A percentile compares a stretch with the other conserved stretches of the same genome.
Evolutionary conservation across 2,888 invertebrate genomes (phyloP).

Genomic region (Chalcis sispes): DNA sequence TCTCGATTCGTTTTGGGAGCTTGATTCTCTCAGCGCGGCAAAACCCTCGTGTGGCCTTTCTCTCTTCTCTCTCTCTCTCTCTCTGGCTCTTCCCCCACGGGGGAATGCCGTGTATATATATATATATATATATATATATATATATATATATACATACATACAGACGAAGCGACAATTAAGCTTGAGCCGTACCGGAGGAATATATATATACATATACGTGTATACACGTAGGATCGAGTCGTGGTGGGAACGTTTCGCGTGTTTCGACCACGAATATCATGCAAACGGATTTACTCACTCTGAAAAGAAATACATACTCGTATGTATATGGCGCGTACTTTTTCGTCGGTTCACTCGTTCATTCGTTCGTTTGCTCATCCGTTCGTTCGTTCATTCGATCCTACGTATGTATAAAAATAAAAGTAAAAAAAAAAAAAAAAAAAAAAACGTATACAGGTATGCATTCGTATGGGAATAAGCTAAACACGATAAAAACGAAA

Average conservation of each 20-base stretch:
- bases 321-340: not conserved
- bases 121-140: too few species aligned
- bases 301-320: not conserved
- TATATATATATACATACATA: too few species aligned
- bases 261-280: not conserved
- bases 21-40: slow-evolving; percentile 13
- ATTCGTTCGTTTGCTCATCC: not conserved
- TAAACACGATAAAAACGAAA: too few species aligned
- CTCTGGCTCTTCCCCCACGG: not conserved
- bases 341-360: not conserved
- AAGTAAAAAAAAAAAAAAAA: too few species aligned
- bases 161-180: slow-evolving; percentile 33
- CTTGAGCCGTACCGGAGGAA: slow-evolving; percentile 24
- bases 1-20: slow-evolving; percentile 41
- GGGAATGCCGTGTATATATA: slow-evolving; percentile 2
- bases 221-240: too few species aligned
- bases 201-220: too few species aligned
- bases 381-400: not conserved
- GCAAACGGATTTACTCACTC: slow-evolving; percentile 34
- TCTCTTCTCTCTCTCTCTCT: not conserved
- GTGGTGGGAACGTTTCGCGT: too few species aligned
- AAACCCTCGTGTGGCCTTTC: not conserved
- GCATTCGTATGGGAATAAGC: too few species aligned
- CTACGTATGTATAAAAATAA: too few species aligned
- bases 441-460: too few species aligned